Evolutionary conservation across 2,888 invertebrate genomes (phyloP).

Genomic region (Thumatha senex): DNA sequence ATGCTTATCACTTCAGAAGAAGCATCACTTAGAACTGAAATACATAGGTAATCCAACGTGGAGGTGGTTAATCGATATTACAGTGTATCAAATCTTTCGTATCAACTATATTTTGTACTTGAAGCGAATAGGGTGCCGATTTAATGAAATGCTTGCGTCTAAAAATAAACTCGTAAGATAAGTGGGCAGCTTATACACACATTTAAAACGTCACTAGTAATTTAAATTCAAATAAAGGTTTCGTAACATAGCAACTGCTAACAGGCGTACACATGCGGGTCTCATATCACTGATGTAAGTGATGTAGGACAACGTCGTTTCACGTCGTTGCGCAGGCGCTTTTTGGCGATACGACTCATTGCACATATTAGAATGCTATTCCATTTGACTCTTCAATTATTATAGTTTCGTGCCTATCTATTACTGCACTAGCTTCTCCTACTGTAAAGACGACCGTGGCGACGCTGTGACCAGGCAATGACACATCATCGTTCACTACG

Average conservation of each 20-base stretch:
- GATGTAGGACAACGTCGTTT: slow-evolving; percentile 73
- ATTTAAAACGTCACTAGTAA: slow-evolving; percentile 21
- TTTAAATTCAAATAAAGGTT: slow-evolving; percentile 38
- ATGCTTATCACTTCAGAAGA: too few relatives aligned
- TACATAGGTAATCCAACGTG: too few relatives aligned
- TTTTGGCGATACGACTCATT: slow-evolving; percentile 50
- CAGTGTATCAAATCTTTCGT: too few relatives aligned
- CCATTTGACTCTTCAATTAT: slow-evolving; percentile 55
- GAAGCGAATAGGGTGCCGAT: slow-evolving; percentile 6
- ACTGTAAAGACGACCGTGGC: slow-evolving; percentile 43
- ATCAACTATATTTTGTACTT: neutral
- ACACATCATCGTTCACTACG: slow-evolving; percentile 73
- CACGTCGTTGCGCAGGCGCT: slow-evolving; percentile 26
- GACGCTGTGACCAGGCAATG: slow-evolving; percentile 58
- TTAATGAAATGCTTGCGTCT: neutral
- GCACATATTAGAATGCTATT: slow-evolving; percentile 54
- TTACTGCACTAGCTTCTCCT: slow-evolving; percentile 46
- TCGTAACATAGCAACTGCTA: slow-evolving; percentile 50
- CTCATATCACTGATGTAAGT: slow-evolving; percentile 38
- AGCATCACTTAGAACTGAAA: too few relatives aligned
- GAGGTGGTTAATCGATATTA: too few relatives aligned
- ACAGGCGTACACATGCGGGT: slow-evolving; percentile 43
- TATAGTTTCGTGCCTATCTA: slow-evolving; percentile 60
- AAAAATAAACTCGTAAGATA: slow-evolving; percentile 1
- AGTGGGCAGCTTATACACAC: slow-evolving; percentile 13